phyloP scores from a whole-genome alignment of 2,888 invertebrate species.

The Hoplodrina blanda region DNA sequence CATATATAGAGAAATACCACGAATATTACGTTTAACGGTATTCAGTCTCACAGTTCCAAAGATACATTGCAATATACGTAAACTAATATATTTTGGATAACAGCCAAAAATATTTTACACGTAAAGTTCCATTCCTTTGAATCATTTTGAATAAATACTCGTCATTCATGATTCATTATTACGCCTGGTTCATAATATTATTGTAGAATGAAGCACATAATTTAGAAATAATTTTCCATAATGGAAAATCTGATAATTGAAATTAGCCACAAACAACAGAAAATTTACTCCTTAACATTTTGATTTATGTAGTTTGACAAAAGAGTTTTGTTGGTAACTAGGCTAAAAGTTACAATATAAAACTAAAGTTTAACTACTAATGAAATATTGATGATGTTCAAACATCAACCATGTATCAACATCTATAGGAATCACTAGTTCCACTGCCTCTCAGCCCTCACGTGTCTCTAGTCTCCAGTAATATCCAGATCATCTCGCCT shows the following conservation, averaged over 20 bases:
- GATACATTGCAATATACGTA: conserved; percentile 1
- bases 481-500: neutral
- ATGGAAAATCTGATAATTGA: too few species aligned
- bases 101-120: conserved; percentile 32
- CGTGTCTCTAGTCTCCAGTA: too few species aligned
- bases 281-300: too few species aligned
- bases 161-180: conserved; percentile 13
- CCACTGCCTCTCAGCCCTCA: neutral
- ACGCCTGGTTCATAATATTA: neutral
- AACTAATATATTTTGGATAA: conserved; percentile 31
- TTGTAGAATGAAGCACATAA: neutral
- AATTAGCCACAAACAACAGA: too few species aligned
- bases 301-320: too few species aligned
- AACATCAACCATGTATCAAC: too few species aligned
- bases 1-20: conserved; percentile 31
- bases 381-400: too few species aligned
- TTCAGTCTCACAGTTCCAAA: conserved; percentile 3
- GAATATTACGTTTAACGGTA: neutral
- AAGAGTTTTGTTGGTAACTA: too few species aligned
- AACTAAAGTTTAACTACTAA: too few species aligned
- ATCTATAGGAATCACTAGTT: too few species aligned
- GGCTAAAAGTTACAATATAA: too few species aligned
- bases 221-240: too few species aligned
- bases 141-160: conserved; percentile 30
- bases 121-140: conserved; percentile 20